A percentile compares a stretch with the other conserved stretches of the same genome.
phyloP scores from a whole-genome alignment of 2,113 vertebrate species.

The Eulacestoma nigropectus region DNA sequence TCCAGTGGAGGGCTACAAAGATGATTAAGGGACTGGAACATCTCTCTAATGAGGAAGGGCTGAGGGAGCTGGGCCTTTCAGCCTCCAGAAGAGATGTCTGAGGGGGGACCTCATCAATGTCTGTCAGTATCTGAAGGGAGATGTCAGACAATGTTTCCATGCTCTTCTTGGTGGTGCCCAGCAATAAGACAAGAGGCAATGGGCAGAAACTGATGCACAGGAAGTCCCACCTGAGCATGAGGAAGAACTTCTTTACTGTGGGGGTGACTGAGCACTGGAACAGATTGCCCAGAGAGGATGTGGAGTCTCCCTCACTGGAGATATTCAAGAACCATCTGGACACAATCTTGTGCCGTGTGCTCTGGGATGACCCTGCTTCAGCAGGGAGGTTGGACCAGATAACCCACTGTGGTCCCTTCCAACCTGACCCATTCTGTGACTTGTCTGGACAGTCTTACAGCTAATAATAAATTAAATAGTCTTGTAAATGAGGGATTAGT shows the following conservation, averaged over 20 bases:
- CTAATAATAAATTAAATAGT: neutral
- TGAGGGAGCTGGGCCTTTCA: neutral
- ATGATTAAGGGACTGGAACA: neutral
- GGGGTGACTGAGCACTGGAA: fast-evolving
- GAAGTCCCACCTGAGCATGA: neutral
- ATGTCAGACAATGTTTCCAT: neutral
- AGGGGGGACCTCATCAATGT: neutral
- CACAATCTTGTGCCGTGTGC: neutral
- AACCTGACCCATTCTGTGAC: neutral
- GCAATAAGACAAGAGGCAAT: neutral
- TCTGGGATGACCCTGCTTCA: neutral
- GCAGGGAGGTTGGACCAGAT: neutral
- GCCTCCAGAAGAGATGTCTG: fast-evolving
- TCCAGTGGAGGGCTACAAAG: neutral
- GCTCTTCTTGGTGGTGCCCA: fast-evolving
- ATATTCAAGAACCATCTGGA: neutral
- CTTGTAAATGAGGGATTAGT: neutral
- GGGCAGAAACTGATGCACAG: neutral
- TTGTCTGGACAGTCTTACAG: neutral
- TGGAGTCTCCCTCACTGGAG: neutral
- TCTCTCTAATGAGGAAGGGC: neutral
- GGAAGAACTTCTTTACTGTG: neutral
- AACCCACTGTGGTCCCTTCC: neutral
- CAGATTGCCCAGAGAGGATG: neutral
- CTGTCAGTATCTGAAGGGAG: neutral